Base-by-base conservation (phyloP, 2,797 vertebrate species). In the Dermochelys coriacea region DNA sequence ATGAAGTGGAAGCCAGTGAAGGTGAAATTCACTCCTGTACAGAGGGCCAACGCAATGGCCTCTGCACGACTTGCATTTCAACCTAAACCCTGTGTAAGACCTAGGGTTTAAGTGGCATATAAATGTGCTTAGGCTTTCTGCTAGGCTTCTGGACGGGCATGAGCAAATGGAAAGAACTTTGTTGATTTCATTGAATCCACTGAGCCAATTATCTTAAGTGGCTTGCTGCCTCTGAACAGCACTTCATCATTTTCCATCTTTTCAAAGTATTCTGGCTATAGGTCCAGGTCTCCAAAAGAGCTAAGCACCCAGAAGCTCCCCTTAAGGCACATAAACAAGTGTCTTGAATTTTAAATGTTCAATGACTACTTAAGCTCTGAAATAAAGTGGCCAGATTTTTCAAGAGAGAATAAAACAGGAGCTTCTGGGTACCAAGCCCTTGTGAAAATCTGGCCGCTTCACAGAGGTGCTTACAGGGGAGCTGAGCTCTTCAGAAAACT, bases 21-120 rank as follows among this genome's bases (percentile, higher is more conserved):
- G 80, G 71, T 54, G 29, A 80, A 34, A n/a, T 7, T 31, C 16
- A 0, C 2, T 45, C 29, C 45, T 68, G 1, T 11, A 0, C 5
- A 61, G 27, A 59, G 37, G 21, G 59, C n/a, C 31, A 74, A 64
- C 80, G 41, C 1, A 4, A 90, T 34, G 19, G 68, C 0, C 1
- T 6, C 4, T 1, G n/a, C 11, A 45, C 37, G 25, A 14, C 16
- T 80, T 55, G 5, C 37, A 71, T 88, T 83, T 54, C 55, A 64
- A 25, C 45, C 12, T 79, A 64, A 91, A 95, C 25, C 49, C 87
- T 45, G 0, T 37, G 37, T 51, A 91, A 92, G 25, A 51, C 14
- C 1, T 77, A 15, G 37, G 41, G 7, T 27, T 50, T 2, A 0
- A 45, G 80, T 15, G 37, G 21, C 3, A 34, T 55, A 71, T 64